phyloP scores from a whole-genome alignment of 1,140 invertebrate species.

The Temnothorax longispinosus region DNA sequence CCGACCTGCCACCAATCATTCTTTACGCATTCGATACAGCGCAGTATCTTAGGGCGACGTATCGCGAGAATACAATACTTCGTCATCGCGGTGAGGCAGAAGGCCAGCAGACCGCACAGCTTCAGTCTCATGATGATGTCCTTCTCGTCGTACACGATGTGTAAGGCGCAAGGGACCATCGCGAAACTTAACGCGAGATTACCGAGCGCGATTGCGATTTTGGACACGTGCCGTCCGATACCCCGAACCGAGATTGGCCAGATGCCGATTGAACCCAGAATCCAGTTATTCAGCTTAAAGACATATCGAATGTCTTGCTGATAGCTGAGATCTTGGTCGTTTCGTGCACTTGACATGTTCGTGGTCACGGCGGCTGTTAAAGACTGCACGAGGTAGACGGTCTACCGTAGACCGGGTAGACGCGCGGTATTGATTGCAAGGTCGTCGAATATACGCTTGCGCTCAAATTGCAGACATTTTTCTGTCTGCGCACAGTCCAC shows the following conservation, averaged over 20 bases:
- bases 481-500: not conserved
- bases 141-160: slow-evolving; percentile 53
- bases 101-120: slow-evolving; percentile 31
- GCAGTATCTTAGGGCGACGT: slow-evolving; percentile 23
- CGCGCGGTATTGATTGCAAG: slow-evolving; percentile 48
- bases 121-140: slow-evolving; percentile 48
- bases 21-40: slow-evolving; percentile 65
- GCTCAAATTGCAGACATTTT: not conserved
- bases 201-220: slow-evolving; percentile 17
- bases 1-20: slow-evolving; percentile 69
- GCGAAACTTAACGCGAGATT: slow-evolving; percentile 47
- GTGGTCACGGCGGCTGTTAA: not conserved
- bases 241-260: slow-evolving; percentile 56
- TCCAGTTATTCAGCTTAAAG: slow-evolving; percentile 50
- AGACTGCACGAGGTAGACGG: slow-evolving; percentile 23
- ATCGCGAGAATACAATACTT: slow-evolving; percentile 59
- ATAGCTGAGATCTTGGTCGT: not conserved
- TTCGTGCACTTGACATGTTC: slow-evolving; percentile 9
- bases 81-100: slow-evolving; percentile 28
- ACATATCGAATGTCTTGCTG: slow-evolving; percentile 25
- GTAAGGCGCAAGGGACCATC: slow-evolving; percentile 42
- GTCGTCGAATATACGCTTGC: not conserved
- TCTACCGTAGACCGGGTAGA: too few species aligned
- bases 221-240: not conserved
- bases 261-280: slow-evolving; percentile 61